phyloP scores from a whole-genome alignment of 2,113 vertebrate genomes.

The Melanocharis versteri region DNA sequence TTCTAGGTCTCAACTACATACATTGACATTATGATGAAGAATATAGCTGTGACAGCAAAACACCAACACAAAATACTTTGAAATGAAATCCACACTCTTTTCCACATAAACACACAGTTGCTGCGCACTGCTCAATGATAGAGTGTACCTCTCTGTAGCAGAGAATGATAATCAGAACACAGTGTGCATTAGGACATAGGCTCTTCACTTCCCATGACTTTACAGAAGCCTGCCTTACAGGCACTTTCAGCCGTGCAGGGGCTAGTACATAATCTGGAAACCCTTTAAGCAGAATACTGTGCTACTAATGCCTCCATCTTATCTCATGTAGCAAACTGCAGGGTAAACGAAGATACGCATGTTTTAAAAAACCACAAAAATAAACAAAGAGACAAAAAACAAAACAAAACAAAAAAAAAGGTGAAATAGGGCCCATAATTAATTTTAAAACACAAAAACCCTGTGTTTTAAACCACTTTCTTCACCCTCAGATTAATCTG shows the following conservation, averaged over 20 bases:
- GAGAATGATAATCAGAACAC: conserved; percentile 56
- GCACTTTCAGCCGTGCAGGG: conserved; percentile 63
- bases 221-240: conserved; percentile 62
- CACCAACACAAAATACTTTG: background rate
- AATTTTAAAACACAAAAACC: conserved; percentile 34
- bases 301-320: conserved; percentile 59
- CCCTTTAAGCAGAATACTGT: conserved; percentile 51
- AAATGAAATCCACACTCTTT: conserved; percentile 9
- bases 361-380: background rate
- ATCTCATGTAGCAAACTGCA: conserved; percentile 55
- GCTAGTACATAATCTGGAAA: conserved; percentile 65
- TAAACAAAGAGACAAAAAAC: background rate
- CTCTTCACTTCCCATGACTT: conserved; percentile 64
- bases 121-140: conserved; percentile 55
- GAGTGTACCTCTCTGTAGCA: conserved; percentile 63
- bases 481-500: conserved; percentile 53
- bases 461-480: conserved; percentile 56
- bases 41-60: background rate
- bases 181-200: conserved; percentile 5
- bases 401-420: background rate
- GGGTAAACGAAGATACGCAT: conserved; percentile 65
- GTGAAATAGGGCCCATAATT: conserved; percentile 48
- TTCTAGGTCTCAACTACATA: conserved; percentile 37
- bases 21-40: conserved; percentile 48
- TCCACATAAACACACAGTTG: conserved; percentile 27